Conservation (phyloP, 1,140 invertebrate genomes). For the Cotesia chilonis region DNA sequence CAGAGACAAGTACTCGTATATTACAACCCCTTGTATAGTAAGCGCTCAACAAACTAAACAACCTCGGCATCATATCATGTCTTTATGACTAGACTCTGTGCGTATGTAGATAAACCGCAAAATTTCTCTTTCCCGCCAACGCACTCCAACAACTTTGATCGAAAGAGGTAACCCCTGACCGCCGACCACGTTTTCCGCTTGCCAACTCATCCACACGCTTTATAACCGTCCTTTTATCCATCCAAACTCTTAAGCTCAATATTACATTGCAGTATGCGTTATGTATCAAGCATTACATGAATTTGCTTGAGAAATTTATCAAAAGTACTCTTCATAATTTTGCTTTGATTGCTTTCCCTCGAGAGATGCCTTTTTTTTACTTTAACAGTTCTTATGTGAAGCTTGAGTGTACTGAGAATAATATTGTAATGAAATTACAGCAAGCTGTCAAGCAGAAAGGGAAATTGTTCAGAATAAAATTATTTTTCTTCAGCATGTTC, state of each 20-base stretch:
- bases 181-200: background rate
- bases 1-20: too few species aligned
- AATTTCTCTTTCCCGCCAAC: conserved; percentile 37
- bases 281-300: too few species aligned
- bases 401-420: conserved; percentile 1
- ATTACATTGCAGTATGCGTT: too few species aligned
- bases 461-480: conserved; percentile 11
- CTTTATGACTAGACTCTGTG: background rate
- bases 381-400: conserved; percentile 8
- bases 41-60: background rate
- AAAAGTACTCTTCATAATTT: too few species aligned
- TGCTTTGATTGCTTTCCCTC: too few species aligned
- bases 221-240: too few species aligned
- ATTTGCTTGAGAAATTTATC: too few species aligned
- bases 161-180: too few species aligned
- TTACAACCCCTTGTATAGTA: too few species aligned
- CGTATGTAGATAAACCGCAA: conserved; percentile 34
- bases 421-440: background rate
- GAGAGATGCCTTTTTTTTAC: background rate
- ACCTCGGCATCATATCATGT: background rate
- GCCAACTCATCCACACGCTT: too few species aligned
- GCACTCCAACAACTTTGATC: background rate
- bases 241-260: too few species aligned
- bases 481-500: conserved; percentile 3
- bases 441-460: conserved; percentile 7